A percentile compares a stretch with the other conserved stretches of the same genome.
phyloP scores from a whole-genome alignment of 2,888 invertebrate species.

The Drosophila lutescens region DNA sequence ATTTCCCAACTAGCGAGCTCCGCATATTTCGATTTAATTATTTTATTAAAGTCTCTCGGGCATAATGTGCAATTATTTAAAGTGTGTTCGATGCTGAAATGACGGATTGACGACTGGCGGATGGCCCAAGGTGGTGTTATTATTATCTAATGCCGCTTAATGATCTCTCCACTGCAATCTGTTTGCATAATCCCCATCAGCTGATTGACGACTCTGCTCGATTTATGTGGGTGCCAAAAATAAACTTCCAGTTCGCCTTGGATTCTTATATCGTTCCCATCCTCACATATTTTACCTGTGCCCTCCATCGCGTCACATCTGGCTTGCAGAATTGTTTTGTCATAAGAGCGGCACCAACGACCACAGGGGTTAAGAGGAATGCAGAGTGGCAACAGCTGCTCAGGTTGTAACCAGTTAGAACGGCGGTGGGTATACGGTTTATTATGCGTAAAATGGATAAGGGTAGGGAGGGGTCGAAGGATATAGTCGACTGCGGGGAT shows the following conservation, averaged over 20 bases:
- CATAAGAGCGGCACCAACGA: conserved; percentile 14
- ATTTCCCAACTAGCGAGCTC: conserved; percentile 42
- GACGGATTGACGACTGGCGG: conserved; percentile 29
- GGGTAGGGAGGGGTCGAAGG: neutral
- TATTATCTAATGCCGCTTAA: conserved; percentile 31
- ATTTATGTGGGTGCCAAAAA: conserved; percentile 7
- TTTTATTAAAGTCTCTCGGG: conserved; percentile 68
- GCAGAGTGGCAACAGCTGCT: conserved; percentile 45
- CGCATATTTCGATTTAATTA: conserved; percentile 73
- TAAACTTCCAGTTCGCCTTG: conserved; percentile 9
- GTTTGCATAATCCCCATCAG: conserved; percentile 31
- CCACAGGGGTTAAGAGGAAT: conserved; percentile 42
- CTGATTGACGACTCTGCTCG: conserved; percentile 13
- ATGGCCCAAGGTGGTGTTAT: conserved; percentile 21
- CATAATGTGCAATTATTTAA: conserved; percentile 69
- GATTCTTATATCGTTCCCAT: conserved; percentile 19
- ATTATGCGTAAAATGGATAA: conserved; percentile 36
- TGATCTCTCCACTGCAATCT: conserved; percentile 31
- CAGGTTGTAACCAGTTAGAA: conserved; percentile 25
- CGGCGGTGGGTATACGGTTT: conserved; percentile 38
- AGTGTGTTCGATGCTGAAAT: conserved; percentile 56
- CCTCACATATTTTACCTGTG: conserved; percentile 5
- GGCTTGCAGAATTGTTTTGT: conserved; percentile 28
- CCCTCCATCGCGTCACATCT: conserved; percentile 29
- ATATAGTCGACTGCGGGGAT: neutral